Evolutionary conservation across 2,888 invertebrate genomes (phyloP).

Genomic region (Sacculina carcini): DNA sequence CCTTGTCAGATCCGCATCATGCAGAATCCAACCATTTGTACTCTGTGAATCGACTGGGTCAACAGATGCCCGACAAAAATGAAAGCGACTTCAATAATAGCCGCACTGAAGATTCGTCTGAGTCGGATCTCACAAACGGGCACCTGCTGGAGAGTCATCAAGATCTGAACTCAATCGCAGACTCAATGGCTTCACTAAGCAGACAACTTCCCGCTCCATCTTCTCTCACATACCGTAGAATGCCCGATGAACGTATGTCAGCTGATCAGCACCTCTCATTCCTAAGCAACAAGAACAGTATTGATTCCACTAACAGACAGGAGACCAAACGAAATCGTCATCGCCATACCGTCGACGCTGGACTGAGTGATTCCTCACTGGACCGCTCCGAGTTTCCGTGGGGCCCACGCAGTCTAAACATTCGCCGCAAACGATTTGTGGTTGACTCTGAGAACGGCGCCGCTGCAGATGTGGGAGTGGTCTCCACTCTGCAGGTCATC

Average conservation of each 20-base stretch:
- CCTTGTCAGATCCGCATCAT: too few relatives aligned
- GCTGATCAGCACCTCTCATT: too few relatives aligned
- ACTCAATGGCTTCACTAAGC: too few relatives aligned
- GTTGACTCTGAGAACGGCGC: slow-evolving; percentile 8
- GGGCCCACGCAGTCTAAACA: slow-evolving; percentile 35
- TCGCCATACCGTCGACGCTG: slow-evolving; percentile 16
- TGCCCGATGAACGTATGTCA: too few relatives aligned
- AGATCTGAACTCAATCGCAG: too few relatives aligned
- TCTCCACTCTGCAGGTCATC: slow-evolving; percentile 66
- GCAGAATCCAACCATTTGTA: too few relatives aligned
- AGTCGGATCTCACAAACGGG: too few relatives aligned
- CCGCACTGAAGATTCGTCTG: background rate
- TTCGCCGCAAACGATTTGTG: slow-evolving; percentile 9
- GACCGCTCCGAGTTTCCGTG: slow-evolving; percentile 31
- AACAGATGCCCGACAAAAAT: too few relatives aligned
- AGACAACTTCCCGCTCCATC: background rate
- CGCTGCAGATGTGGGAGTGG: slow-evolving; percentile 37
- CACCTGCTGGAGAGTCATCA: too few relatives aligned
- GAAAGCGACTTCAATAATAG: slow-evolving; percentile 2
- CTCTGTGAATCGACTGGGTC: too few relatives aligned
- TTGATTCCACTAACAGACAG: too few relatives aligned
- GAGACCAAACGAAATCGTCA: background rate
- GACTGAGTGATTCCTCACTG: background rate
- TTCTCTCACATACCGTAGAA: background rate
- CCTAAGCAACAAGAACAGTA: background rate